Percentiles rank a stretch among this genome's conserved stretches.
Evolutionary conservation across 2,888 invertebrate species (phyloP).

Genomic region (Melolontha melolontha): DNA sequence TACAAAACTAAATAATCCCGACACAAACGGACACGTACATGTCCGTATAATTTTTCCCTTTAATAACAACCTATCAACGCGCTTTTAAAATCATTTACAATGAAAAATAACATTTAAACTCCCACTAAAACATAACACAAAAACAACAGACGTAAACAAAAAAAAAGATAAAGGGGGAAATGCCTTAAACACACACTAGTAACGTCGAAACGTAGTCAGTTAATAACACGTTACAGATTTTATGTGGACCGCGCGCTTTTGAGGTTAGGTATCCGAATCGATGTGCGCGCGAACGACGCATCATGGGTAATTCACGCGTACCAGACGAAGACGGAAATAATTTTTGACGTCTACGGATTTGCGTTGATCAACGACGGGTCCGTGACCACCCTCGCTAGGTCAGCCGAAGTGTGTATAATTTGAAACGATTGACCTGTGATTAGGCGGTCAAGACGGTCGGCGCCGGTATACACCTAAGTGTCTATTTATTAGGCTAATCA

Average conservation of each 20-base stretch:
- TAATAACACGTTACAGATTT: conserved; percentile 43
- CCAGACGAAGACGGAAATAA: conserved; percentile 35
- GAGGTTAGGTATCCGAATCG: conserved; percentile 32
- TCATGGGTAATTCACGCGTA: conserved; percentile 30
- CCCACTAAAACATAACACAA: conserved; percentile 47
- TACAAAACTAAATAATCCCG: conserved; percentile 10
- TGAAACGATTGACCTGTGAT: conserved; percentile 63
- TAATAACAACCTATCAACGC: conserved; percentile 48
- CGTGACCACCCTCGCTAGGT: conserved; percentile 60
- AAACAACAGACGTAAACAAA: conserved; percentile 4
- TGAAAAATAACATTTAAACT: conserved; percentile 47
- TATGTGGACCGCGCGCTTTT: conserved; percentile 32
- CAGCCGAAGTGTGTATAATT: conserved; percentile 61
- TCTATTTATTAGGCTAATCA: conserved; percentile 66
- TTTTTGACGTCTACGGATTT: conserved; percentile 42
- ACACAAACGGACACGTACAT: conserved; percentile 4
- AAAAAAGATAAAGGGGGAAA: conserved; percentile 45
- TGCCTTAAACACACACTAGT: conserved; percentile 49
- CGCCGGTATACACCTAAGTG: conserved; percentile 61
- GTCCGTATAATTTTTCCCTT: conserved; percentile 38
- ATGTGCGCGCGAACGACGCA: conserved; percentile 26
- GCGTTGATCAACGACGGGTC: conserved; percentile 43
- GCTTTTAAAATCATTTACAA: conserved; percentile 50
- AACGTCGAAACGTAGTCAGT: conserved; percentile 45
- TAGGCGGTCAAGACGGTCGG: conserved; percentile 62